Base-by-base conservation (phyloP, 2,888 invertebrate genomes). In the Cyclophora albipunctata region DNA sequence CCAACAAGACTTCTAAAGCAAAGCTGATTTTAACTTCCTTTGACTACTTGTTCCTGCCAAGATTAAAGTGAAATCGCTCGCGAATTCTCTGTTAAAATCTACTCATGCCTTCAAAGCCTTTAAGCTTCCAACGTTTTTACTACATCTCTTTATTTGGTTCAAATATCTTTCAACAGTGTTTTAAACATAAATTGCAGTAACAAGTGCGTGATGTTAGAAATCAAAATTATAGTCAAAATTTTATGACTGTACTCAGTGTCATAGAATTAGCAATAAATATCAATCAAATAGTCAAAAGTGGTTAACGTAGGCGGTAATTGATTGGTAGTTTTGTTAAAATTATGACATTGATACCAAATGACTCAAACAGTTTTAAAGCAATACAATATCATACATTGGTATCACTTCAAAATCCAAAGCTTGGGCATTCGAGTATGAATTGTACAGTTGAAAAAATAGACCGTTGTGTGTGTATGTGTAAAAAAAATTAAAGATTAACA, bases 71-170 rank as follows among this genome's bases (percentile, higher is more conserved):
- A 43, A 40, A 46, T 48, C 34, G 43, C 50, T 47, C 47, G 49
- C 40, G 46, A 55, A 50, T 46, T 56, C 49, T 51, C 45, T 52
- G 51, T 46, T 48, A 48, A 20, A 4, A 48, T 54, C 62, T 60
- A 76, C 71, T 61, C 82, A 82, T 82, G 82, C 82, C 64, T 65
- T 67, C 49, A 63, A 67, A 80, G 77, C 78, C 77, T 78, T 67
- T 63, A 77, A 76, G 78, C 76, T 64, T 58, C 55, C 53, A 53
- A 50, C 49, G 46, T 50, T 52, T 34, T 45, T 40, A 46, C 47
- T 52, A 57, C 46, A 47, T 33, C 20, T 43, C 5, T 5, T 43
- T 43, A 43, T 43, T 43, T 43, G 2, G 33, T 33, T 20, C 20
- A 33, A 42, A 42, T 4, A 42, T 35, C 47, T 40, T 51, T 41